These are phyloP conservation scores for Sandelia bainsii DNA, from an alignment of 2,797 vertebrate species.

Conservation along the genomic window DNA sequence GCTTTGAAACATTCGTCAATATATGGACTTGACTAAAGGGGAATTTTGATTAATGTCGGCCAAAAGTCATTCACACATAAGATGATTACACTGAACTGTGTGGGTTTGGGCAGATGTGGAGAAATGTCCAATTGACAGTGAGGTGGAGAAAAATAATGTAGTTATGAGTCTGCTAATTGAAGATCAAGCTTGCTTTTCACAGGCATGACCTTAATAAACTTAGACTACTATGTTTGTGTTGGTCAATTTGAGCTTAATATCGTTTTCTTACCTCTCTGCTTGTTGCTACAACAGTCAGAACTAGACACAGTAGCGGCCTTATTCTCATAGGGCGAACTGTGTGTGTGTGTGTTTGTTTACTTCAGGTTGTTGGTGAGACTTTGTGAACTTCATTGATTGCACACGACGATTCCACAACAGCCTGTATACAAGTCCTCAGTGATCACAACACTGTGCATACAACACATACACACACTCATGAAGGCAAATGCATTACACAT, in stretches of 20 bases:
- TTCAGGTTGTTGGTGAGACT: background rate
- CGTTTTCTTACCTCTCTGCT: background rate
- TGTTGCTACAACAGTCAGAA: background rate
- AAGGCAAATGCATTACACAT: slow-evolving; percentile 1
- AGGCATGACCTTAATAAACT: too few relatives aligned
- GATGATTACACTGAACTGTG: background rate
- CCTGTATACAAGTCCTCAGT: background rate
- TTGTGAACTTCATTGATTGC: slow-evolving; percentile 32
- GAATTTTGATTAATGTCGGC: background rate
- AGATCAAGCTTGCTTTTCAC: too few relatives aligned
- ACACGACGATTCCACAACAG: slow-evolving; percentile 12
- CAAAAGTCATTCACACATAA: background rate
- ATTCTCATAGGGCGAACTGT: background rate
- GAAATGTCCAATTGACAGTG: background rate
- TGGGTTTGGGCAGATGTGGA: background rate
- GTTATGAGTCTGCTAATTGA: background rate
- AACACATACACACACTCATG: slow-evolving; percentile 5
- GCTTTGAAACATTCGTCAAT: background rate
- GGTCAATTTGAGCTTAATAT: too few relatives aligned
- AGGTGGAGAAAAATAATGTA: background rate
- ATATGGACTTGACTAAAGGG: background rate
- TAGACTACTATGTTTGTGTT: too few relatives aligned
- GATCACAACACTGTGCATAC: background rate
- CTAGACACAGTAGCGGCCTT: background rate
- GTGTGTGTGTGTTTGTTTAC: background rate